Conservation (phyloP, 2,113 vertebrate species). For the Hippocampus zosterae region DNA sequence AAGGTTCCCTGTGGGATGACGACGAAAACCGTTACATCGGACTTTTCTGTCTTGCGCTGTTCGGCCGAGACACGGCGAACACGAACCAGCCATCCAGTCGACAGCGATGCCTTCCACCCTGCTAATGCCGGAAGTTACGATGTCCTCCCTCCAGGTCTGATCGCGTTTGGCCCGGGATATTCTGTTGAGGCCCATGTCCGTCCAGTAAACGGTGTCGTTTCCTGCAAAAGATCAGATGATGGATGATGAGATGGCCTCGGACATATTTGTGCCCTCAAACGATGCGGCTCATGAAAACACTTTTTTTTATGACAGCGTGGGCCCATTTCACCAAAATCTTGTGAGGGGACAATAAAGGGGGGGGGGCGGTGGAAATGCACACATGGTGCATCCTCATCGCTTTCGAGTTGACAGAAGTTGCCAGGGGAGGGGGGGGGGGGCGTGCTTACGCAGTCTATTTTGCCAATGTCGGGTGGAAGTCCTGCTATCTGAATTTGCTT, state of each 20-base stretch:
- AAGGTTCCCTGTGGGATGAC: constrained; percentile 80
- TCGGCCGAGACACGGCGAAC: neutral
- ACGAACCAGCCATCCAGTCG: constrained; percentile 95
- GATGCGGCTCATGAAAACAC: constrained; percentile 44
- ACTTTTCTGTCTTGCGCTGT: neutral
- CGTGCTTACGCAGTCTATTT: neutral
- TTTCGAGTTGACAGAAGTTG: constrained; percentile 6
- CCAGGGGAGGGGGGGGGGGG: neutral
- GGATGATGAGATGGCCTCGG: constrained; percentile 29
- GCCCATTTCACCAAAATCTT: constrained; percentile 52
- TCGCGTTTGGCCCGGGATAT: constrained; percentile 92
- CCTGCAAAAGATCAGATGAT: constrained; percentile 67
- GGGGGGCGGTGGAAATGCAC: constrained; percentile 27
- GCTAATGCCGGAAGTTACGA: constrained; percentile 91
- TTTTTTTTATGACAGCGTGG: constrained; percentile 52
- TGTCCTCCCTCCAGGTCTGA: constrained; percentile 96
- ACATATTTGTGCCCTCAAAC: constrained; percentile 33
- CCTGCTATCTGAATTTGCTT: neutral
- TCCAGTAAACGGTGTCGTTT: constrained; percentile 98
- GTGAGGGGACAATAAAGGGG: constrained; percentile 33
- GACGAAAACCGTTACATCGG: neutral
- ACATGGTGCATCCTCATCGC: constrained; percentile 16
- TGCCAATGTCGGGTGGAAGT: neutral
- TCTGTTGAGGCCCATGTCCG: constrained; percentile 97
- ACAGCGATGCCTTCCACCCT: constrained; percentile 94